Evolutionary conservation across 2,113 vertebrate genomes (phyloP), one percentile per base, ranked within the genome.

Genomic region (Ictalurus furcatus): DNA sequence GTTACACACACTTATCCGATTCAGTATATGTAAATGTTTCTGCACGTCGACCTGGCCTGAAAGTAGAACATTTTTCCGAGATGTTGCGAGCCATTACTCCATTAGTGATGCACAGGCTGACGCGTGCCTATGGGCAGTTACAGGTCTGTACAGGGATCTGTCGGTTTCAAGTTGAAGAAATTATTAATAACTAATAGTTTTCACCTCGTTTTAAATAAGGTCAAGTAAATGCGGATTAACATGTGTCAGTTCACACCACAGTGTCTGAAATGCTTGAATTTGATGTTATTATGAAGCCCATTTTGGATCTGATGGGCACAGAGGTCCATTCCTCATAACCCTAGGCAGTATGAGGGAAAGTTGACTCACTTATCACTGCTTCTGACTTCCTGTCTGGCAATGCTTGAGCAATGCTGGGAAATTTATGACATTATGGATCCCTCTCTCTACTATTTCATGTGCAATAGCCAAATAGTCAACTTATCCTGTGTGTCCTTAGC

Each of bases 61-160:
- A 30, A 86, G n/a, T 37, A 30, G n/a, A 69, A 85, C n/a, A 25
- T 58, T 34, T 86, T 56, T 74, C 9, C 30, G 30, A 74, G 59
- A 86, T 59, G 69, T 74, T 34, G 30, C 9, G 12, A 58, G 30
- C 23, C n/a, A 73, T 73, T 86, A 73, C 44, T 37, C 23, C 56
- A 85, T 85, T 85, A 85, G 48, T 85, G 30, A 73, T 37, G n/a
- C 52, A 73, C 54, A 37, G 69, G 67, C 69, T 58, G 30, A 58
- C 30, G 58, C 6, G 21, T 54, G 85, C 30, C 67, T 56, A 23
- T 58, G 21, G 63, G 65, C 83, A 86, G 30, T 86, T 74, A 56
- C 67, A 73, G 67, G 52, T 37, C 67, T 85, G 48, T 9, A 58
- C n/a, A 74, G 13, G 30, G 30, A 56, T 37, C 81, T 83, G 56